These are phyloP conservation scores for Trypoxylus dichotomus DNA, from an alignment of 1,140 invertebrate species.

Conservation along the genomic window DNA sequence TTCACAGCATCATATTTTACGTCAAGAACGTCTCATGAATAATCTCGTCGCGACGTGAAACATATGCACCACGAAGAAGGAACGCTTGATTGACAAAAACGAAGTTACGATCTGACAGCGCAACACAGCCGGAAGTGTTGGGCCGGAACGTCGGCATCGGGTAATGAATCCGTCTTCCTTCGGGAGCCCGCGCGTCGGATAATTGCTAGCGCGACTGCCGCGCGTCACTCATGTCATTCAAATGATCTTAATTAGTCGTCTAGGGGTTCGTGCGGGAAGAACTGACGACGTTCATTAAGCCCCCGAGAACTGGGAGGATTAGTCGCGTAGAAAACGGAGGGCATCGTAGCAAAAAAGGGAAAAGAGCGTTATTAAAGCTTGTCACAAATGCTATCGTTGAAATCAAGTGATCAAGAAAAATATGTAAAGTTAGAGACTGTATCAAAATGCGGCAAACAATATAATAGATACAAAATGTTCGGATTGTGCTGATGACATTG, in stretches of 20 bases:
- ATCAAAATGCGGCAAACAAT: too few relatives aligned
- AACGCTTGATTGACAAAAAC: background rate
- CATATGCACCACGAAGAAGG: background rate
- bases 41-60: background rate
- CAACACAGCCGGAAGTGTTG: slow-evolving; percentile 1
- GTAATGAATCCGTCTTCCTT: background rate
- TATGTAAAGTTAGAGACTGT: too few relatives aligned
- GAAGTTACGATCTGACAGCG: slow-evolving; percentile 1
- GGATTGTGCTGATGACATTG: too few relatives aligned
- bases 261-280: background rate
- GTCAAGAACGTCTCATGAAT: background rate
- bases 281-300: slow-evolving; percentile 1
- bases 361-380: background rate
- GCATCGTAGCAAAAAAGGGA: background rate
- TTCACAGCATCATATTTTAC: too few relatives aligned
- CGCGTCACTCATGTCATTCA: slow-evolving; percentile 44
- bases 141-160: background rate
- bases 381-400: background rate
- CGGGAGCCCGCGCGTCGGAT: background rate
- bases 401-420: background rate
- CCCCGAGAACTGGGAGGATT: background rate
- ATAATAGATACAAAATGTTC: too few relatives aligned
- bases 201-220: slow-evolving; percentile 31
- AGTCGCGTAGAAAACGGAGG: background rate
- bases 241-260: slow-evolving; percentile 47